Evolutionary conservation across 1,140 invertebrate species (phyloP).

Genomic region (Calephelis virginiensis): DNA sequence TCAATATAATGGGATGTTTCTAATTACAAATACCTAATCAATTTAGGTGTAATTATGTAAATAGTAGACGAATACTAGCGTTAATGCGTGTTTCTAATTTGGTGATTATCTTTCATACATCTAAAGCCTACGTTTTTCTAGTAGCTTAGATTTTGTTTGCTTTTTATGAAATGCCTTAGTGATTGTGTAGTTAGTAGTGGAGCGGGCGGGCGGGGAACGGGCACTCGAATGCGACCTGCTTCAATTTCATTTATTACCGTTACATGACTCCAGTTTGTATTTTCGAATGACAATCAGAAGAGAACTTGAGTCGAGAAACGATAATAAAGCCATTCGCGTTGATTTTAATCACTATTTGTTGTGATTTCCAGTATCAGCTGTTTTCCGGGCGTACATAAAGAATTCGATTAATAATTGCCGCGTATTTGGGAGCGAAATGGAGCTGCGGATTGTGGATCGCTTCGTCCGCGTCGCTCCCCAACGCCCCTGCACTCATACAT

Average conservation of each 20-base stretch:
- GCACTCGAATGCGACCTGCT: conserved; percentile 28
- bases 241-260: conserved; percentile 22
- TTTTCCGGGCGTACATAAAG: conserved; percentile 84
- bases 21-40: not conserved
- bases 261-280: conserved; percentile 18
- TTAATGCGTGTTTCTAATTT: not conserved
- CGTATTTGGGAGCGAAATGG: conserved; percentile 26
- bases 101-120: not conserved
- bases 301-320: conserved; percentile 26
- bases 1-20: not conserved
- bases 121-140: not conserved
- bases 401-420: conserved; percentile 26
- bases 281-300: not conserved
- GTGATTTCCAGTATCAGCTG: conserved; percentile 86
- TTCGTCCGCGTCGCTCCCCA: conserved; percentile 25
- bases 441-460: conserved; percentile 23
- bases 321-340: conserved; percentile 36
- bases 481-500: conserved; percentile 32
- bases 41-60: not conserved
- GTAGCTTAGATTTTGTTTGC: conserved; percentile 7
- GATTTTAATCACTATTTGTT: conserved; percentile 60
- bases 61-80: not conserved
- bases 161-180: conserved; percentile 16
- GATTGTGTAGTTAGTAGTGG: conserved; percentile 31
- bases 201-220: conserved; percentile 46